phyloP scores from a whole-genome alignment of 2,888 invertebrate species.

The Drosophila imparisetae region DNA sequence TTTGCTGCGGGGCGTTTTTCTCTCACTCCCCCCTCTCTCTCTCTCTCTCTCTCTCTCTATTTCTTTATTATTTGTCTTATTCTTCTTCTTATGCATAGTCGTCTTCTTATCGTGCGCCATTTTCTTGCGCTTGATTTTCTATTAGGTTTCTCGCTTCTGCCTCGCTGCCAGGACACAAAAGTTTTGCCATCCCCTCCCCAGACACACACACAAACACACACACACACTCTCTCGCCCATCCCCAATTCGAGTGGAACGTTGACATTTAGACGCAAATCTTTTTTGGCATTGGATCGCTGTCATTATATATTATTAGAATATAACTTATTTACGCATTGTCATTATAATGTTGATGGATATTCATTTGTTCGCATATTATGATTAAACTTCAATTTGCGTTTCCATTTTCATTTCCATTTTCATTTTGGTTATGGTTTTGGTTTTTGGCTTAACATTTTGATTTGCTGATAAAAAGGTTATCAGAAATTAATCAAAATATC shows the following conservation, averaged over 20 bases:
- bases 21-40: conserved; percentile 13
- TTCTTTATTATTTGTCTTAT: conserved; percentile 8
- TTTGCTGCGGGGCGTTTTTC: conserved; percentile 67
- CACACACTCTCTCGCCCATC: not conserved
- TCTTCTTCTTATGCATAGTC: conserved; percentile 9
- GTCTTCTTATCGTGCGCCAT: conserved; percentile 69
- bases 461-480: not conserved
- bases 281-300: conserved; percentile 34
- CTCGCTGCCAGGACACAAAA: conserved; percentile 17
- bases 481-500: not conserved
- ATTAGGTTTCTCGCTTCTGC: conserved; percentile 53
- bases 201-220: not conserved
- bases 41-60: conserved; percentile 16
- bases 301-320: conserved; percentile 30
- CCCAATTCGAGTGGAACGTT: not conserved
- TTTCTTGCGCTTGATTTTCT: conserved; percentile 75
- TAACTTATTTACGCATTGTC: conserved; percentile 32
- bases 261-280: conserved; percentile 20
- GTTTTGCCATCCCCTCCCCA: conserved; percentile 2
- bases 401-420: conserved; percentile 30
- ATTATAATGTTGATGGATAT: conserved; percentile 46
- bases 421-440: not conserved
- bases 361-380: conserved; percentile 18
- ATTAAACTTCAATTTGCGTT: conserved; percentile 23
- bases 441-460: conserved; percentile 20